phyloP scores from a whole-genome alignment of 2,797 vertebrate species.

The Malurus leucopterus region DNA sequence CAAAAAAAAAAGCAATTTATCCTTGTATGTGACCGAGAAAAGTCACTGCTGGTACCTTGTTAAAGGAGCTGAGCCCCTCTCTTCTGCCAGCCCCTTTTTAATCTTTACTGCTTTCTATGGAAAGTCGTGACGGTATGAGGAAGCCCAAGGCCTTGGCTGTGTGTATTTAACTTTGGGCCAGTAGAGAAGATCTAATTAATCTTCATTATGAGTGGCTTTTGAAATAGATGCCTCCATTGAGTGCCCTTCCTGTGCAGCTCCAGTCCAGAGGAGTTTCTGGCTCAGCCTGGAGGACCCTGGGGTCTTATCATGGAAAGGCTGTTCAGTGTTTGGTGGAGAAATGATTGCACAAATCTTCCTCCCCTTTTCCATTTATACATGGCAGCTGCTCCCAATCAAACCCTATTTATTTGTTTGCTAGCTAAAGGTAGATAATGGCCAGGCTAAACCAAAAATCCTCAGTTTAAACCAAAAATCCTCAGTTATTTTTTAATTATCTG shows the following conservation, averaged over 20 bases:
- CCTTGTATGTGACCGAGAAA: not conserved
- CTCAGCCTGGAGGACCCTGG: constrained; percentile 39
- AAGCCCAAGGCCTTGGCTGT: constrained; percentile 16
- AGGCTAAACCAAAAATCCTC: not conserved
- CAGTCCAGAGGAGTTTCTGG: constrained; percentile 51
- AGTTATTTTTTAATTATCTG: not conserved
- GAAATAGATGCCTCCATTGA: constrained; percentile 48
- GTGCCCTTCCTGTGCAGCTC: constrained; percentile 51
- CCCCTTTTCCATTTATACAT: not conserved
- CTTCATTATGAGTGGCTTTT: constrained; percentile 56
- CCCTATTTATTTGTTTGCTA: not conserved
- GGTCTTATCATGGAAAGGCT: constrained; percentile 32
- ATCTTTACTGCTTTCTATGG: not conserved
- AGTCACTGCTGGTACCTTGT: not conserved
- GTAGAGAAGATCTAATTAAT: constrained; percentile 60
- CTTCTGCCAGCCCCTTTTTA: not conserved
- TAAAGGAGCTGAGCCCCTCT: not conserved
- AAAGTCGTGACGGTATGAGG: not conserved
- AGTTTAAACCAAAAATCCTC: not conserved
- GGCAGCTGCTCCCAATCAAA: constrained; percentile 33
- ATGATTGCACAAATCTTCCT: constrained; percentile 8
- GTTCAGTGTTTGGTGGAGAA: constrained; percentile 34
- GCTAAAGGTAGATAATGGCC: not conserved
- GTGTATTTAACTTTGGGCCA: constrained; percentile 41
- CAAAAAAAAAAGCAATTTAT: not conserved